Evolutionary conservation across 2,888 invertebrate genomes (phyloP).

Genomic region (Pelosia muscerda): DNA sequence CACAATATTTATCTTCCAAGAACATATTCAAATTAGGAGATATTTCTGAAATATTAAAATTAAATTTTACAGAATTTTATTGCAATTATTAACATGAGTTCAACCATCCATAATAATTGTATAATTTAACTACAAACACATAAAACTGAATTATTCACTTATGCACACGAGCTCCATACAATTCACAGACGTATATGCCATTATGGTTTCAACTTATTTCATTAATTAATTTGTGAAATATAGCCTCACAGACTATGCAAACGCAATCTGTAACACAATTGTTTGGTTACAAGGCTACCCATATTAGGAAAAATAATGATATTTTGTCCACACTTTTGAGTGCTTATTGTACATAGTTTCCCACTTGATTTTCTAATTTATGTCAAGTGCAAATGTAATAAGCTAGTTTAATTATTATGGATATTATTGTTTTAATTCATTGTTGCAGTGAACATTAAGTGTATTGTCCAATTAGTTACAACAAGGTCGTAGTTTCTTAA

Average conservation of each 20-base stretch:
- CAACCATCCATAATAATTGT: not conserved
- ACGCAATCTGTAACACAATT: slow-evolving; percentile 56
- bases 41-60: not conserved
- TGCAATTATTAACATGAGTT: slow-evolving; percentile 8
- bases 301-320: slow-evolving; percentile 51
- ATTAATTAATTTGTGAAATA: slow-evolving; percentile 49
- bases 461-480: slow-evolving; percentile 68
- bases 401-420: slow-evolving; percentile 66
- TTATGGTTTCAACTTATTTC: slow-evolving; percentile 34
- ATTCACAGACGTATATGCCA: slow-evolving; percentile 19
- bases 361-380: slow-evolving; percentile 71
- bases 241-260: slow-evolving; percentile 42
- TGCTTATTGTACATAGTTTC: slow-evolving; percentile 74
- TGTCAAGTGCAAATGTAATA: slow-evolving; percentile 80
- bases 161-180: slow-evolving; percentile 19
- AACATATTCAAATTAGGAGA: slow-evolving; percentile 4
- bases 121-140: slow-evolving; percentile 6
- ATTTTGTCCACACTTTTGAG: slow-evolving; percentile 46
- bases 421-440: slow-evolving; percentile 68
- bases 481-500: slow-evolving; percentile 73
- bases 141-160: slow-evolving; percentile 14
- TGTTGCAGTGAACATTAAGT: slow-evolving; percentile 59
- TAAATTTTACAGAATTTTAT: not conserved
- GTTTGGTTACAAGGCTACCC: slow-evolving; percentile 57
- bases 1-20: slow-evolving; percentile 3